These are phyloP conservation scores for Lepidurus packardi DNA, from an alignment of 1,140 invertebrate genomes.

Conservation along the genomic window DNA sequence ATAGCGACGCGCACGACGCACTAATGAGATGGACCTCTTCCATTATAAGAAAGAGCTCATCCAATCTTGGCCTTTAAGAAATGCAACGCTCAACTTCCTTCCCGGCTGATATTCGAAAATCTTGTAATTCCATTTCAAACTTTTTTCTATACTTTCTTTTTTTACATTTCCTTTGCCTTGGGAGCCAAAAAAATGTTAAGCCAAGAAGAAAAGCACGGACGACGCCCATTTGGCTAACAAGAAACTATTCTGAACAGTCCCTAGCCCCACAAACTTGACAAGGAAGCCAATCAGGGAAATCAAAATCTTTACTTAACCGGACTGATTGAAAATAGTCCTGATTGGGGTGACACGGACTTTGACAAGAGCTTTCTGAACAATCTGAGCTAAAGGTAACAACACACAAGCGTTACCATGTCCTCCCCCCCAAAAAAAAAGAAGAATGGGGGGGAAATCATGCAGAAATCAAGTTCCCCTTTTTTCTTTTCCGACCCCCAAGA, in stretches of 20 bases:
- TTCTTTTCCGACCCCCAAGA: background rate
- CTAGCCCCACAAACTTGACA: background rate
- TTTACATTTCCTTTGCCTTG: background rate
- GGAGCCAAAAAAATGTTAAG: background rate
- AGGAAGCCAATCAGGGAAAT: background rate
- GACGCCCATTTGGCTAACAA: constrained; percentile 18
- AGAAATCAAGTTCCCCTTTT: constrained; percentile 1
- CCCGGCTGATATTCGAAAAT: background rate
- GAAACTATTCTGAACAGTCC: background rate
- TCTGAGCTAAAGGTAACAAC: background rate
- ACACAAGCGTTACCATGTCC: no score
- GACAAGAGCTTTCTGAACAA: constrained; percentile 19
- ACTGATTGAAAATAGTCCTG: constrained; percentile 19
- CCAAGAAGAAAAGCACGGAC: background rate
- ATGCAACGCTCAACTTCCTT: constrained; percentile 17
- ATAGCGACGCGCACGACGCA: background rate
- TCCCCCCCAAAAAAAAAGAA: background rate
- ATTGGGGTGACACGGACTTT: constrained; percentile 16
- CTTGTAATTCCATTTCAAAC: background rate
- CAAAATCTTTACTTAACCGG: constrained; percentile 2
- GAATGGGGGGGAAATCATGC: background rate
- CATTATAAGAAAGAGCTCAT: background rate
- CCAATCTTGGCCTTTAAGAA: constrained; percentile 1
- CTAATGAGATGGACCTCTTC: constrained; percentile 18
- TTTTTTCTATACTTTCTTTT: background rate